These are phyloP conservation scores for Scaptomyza pallida DNA, from an alignment of 1,140 invertebrate species.

Conservation along the genomic window DNA sequence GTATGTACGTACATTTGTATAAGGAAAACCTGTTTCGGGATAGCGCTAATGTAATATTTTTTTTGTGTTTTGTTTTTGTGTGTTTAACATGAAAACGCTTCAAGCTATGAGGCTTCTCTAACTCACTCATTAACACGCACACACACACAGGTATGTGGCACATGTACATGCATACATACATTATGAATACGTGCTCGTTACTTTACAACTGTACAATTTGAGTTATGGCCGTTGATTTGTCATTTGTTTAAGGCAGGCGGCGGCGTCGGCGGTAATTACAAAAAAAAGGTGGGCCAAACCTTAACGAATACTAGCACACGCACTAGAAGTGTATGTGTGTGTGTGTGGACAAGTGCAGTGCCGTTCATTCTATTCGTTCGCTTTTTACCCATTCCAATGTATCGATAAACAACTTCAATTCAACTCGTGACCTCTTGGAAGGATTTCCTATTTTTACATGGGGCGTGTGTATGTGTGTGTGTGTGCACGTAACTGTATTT, in stretches of 20 bases:
- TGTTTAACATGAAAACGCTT: slow-evolving; percentile 40
- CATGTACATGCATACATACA: slow-evolving; percentile 17
- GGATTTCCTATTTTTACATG: slow-evolving; percentile 76
- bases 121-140: slow-evolving; percentile 12
- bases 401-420: slow-evolving; percentile 63
- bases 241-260: slow-evolving; percentile 27
- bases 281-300: slow-evolving; percentile 58
- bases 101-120: slow-evolving; percentile 47
- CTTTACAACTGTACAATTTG: slow-evolving; percentile 48
- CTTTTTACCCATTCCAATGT: slow-evolving; percentile 31
- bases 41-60: slow-evolving; percentile 25
- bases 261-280: slow-evolving; percentile 30
- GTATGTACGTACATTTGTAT: not conserved
- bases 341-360: slow-evolving; percentile 52
- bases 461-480: slow-evolving; percentile 41
- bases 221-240: slow-evolving; percentile 55
- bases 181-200: slow-evolving; percentile 39
- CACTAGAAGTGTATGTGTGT: slow-evolving; percentile 6
- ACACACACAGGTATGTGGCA: slow-evolving; percentile 3
- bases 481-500: slow-evolving; percentile 76
- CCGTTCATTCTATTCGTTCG: slow-evolving; percentile 19
- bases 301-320: slow-evolving; percentile 19
- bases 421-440: slow-evolving; percentile 79
- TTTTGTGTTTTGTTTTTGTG: slow-evolving; percentile 33
- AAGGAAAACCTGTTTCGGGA: slow-evolving; percentile 42